Evolutionary conservation across 53 echinoderm and acorn worm species (phyloP).

Genomic region (Patiria pectinifera): DNA sequence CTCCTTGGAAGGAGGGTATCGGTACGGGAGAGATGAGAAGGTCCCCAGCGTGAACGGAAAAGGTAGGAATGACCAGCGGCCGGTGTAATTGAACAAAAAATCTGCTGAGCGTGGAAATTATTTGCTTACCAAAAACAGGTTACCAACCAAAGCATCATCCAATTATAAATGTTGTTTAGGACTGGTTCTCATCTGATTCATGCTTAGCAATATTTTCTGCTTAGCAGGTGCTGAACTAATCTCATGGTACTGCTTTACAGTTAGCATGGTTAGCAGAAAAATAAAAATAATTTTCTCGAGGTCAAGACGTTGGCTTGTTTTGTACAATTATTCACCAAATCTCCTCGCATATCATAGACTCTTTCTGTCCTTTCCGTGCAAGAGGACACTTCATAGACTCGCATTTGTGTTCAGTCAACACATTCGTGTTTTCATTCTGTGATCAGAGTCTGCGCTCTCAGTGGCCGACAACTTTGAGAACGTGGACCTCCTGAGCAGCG

Average conservation of each 20-base stretch:
- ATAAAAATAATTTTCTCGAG: too few relatives aligned
- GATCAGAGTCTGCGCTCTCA: conserved; percentile 64
- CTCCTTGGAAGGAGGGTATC: conserved; percentile 36
- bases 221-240: background rate
- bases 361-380: too few relatives aligned
- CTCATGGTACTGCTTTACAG: background rate
- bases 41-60: conserved; percentile 75
- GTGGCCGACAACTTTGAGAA: conserved; percentile 87
- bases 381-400: too few relatives aligned
- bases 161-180: too few relatives aligned
- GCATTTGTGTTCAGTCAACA: background rate
- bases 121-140: too few relatives aligned
- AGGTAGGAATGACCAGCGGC: conserved; percentile 47
- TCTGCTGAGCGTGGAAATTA: background rate
- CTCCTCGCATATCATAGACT: too few relatives aligned
- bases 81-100: background rate
- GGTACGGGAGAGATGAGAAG: conserved; percentile 60
- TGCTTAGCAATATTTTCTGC: too few relatives aligned
- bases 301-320: too few relatives aligned
- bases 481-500: conserved; percentile 78
- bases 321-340: too few relatives aligned
- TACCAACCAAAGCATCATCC: too few relatives aligned
- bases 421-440: background rate
- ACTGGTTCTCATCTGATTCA: too few relatives aligned
- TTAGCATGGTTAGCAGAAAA: too few relatives aligned